Conservation (phyloP, 2,113 vertebrate species). For the Oreocharis arfaki region DNA sequence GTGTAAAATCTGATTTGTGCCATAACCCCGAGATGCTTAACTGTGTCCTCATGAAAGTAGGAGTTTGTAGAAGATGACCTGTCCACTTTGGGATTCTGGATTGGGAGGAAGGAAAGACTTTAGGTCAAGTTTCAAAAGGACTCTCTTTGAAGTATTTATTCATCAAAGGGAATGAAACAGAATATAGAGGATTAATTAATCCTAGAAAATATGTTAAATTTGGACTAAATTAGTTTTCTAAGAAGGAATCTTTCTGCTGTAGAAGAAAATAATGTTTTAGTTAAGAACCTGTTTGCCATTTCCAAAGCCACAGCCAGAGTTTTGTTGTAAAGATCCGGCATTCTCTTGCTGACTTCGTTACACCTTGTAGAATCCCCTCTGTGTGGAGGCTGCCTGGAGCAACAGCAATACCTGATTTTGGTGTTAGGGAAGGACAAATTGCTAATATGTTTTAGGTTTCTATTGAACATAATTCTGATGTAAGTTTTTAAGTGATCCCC, state of each 20-base stretch:
- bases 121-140: background rate
- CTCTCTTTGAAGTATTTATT: background rate
- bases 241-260: background rate
- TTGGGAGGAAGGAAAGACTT: background rate
- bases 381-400: background rate
- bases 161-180: background rate
- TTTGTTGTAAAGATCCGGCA: background rate
- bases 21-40: accelerated
- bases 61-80: background rate
- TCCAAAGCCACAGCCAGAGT: background rate
- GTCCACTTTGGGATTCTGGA: background rate
- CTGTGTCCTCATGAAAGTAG: background rate
- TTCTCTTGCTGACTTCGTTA: background rate
- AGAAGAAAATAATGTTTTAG: background rate
- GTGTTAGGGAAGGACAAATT: background rate
- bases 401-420: background rate
- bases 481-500: background rate
- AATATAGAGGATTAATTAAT: background rate
- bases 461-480: background rate
- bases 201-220: background rate
- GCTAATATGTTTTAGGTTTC: background rate
- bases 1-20: background rate
- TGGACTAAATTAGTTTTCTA: background rate
- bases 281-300: background rate
- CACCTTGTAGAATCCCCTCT: background rate